Conservation (phyloP, 2,797 vertebrate species). For the Anisognathus igniventris region DNA sequence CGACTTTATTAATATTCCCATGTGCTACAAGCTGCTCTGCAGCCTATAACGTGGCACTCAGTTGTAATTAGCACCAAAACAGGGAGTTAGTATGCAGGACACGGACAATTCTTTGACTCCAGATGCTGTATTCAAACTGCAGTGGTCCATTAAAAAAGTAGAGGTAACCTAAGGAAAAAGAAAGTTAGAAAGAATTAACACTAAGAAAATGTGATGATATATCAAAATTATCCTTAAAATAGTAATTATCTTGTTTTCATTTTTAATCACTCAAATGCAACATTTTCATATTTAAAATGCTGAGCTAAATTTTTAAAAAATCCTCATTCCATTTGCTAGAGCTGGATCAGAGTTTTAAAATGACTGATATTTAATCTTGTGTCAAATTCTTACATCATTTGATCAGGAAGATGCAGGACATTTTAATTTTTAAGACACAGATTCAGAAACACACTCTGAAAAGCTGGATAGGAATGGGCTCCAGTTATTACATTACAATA, state of each 20-base stretch:
- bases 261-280: background rate
- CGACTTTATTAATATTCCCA: background rate
- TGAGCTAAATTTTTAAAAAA: background rate
- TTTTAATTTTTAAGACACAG: background rate
- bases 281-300: background rate
- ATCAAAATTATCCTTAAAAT: background rate
- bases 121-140: conserved; percentile 90
- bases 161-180: conserved; percentile 80
- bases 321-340: background rate
- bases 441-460: background rate
- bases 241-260: background rate
- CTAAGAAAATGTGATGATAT: background rate
- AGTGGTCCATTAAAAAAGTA: conserved; percentile 86
- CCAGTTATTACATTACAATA: background rate
- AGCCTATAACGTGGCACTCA: background rate
- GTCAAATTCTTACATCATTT: background rate
- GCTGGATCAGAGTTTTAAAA: background rate
- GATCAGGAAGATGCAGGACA: background rate
- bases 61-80: conserved; percentile 82
- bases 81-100: conserved; percentile 86
- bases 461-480: background rate
- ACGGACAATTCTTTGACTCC: conserved; percentile 80
- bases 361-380: background rate
- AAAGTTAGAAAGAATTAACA: background rate
- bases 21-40: conserved; percentile 8